Percentiles rank a stretch among this genome's conserved stretches.
These are phyloP conservation scores for Eucidaris tribuloides DNA, from an alignment of 35 echinoderm and acorn worm species.

Conservation along the genomic window DNA sequence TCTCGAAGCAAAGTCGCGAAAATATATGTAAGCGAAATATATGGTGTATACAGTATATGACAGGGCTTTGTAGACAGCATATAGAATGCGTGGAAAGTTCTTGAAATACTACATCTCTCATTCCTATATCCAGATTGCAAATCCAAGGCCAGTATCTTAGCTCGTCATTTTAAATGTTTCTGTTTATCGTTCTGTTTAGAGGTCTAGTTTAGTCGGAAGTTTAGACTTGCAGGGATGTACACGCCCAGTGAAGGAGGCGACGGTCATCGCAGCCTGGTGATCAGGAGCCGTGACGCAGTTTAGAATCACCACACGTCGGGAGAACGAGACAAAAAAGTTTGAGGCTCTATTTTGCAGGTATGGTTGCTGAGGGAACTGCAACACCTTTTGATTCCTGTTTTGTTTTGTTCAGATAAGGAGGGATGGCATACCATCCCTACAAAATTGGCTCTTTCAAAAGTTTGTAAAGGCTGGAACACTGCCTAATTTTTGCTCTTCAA, in stretches of 20 bases:
- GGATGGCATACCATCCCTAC: no score
- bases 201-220: conserved; percentile 27
- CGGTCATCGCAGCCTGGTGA: background rate
- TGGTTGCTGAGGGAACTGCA: background rate
- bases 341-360: background rate
- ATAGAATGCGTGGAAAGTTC: background rate
- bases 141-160: background rate
- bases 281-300: background rate
- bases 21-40: no score
- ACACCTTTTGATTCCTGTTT: background rate
- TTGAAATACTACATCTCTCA: no score
- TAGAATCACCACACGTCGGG: background rate
- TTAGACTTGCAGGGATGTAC: conserved; percentile 58
- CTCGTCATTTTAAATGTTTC: background rate
- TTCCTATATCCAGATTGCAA: background rate
- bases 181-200: background rate
- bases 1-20: no score
- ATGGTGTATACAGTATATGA: no score
- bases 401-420: background rate
- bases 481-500: no score
- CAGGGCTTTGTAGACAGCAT: background rate
- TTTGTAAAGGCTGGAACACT: no score
- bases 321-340: background rate
- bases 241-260: background rate
- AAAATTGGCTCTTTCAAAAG: no score